Evolutionary conservation across 2,888 invertebrate species (phyloP).

Genomic region (Melipona bicolor): DNA sequence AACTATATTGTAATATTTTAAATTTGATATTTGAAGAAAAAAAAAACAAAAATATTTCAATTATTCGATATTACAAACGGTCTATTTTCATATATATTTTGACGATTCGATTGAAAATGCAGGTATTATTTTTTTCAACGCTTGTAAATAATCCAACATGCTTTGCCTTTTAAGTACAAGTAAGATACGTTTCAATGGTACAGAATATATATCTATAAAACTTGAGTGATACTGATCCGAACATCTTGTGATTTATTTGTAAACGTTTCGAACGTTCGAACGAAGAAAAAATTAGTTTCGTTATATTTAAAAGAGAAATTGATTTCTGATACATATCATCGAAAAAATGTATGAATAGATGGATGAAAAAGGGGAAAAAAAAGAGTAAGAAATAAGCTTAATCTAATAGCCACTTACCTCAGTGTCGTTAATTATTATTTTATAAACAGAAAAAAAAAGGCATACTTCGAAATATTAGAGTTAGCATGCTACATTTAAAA

Average conservation of each 20-base stretch:
- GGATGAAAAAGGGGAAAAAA: background rate
- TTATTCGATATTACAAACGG: background rate
- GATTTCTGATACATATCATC: slow-evolving; percentile 21
- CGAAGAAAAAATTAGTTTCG: background rate
- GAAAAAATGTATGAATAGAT: slow-evolving; percentile 1
- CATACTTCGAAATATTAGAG: slow-evolving; percentile 38
- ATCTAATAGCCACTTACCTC: slow-evolving; percentile 29
- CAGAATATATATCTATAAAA: background rate
- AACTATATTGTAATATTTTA: background rate
- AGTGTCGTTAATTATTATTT: slow-evolving; percentile 49
- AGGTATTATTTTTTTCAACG: background rate
- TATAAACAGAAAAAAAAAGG: background rate
- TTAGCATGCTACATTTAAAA: slow-evolving; percentile 31
- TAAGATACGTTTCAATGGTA: background rate
- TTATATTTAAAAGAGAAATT: slow-evolving; percentile 7
- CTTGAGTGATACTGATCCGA: too few species aligned
- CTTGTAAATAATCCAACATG: background rate
- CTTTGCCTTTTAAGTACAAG: background rate
- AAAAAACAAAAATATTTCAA: background rate
- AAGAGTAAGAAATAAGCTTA: slow-evolving; percentile 13
- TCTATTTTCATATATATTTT: background rate
- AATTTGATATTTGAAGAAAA: background rate
- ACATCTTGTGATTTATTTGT: slow-evolving; percentile 2
- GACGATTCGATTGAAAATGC: background rate
- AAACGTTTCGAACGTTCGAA: slow-evolving; percentile 1